Percentiles rank a stretch among this genome's conserved stretches.
Conservation (phyloP, 2,888 invertebrate species). For the Conchocele bisecta region DNA sequence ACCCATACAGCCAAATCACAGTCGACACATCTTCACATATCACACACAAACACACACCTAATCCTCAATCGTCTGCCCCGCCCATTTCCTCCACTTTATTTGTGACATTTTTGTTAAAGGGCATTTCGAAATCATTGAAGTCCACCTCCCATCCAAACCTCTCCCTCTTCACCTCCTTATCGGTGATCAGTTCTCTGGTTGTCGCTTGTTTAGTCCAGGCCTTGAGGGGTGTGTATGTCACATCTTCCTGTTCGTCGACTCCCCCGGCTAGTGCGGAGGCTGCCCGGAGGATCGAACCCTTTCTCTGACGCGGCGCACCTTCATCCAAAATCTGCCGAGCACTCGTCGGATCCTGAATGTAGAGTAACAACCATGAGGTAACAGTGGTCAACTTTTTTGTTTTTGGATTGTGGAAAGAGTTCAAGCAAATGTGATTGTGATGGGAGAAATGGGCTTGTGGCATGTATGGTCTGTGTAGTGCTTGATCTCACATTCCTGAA, state of each 20-base stretch:
- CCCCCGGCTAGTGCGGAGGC: constrained; percentile 81
- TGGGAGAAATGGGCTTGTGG: too few species aligned
- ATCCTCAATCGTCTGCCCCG: constrained; percentile 71
- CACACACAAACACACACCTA: too few species aligned
- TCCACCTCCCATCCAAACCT: constrained; percentile 82
- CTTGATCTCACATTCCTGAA: too few species aligned
- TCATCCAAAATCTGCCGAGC: constrained; percentile 48
- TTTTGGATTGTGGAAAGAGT: too few species aligned
- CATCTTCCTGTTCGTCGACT: constrained; percentile 79
- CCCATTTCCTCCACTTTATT: constrained; percentile 70
- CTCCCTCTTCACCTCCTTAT: constrained; percentile 74
- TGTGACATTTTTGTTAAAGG: constrained; percentile 80
- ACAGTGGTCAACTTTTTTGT: too few species aligned
- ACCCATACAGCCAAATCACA: too few species aligned
- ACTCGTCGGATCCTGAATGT: constrained; percentile 14
- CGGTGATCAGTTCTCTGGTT: constrained; percentile 77
- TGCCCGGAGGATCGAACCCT: constrained; percentile 80
- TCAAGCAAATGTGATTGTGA: too few species aligned
- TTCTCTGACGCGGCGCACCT: constrained; percentile 67
- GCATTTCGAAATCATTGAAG: constrained; percentile 82
- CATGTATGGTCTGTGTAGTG: too few species aligned
- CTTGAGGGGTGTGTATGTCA: constrained; percentile 78
- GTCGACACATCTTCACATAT: too few species aligned
- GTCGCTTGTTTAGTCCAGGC: constrained; percentile 81
- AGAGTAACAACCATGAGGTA: too few species aligned